A percentile compares a stretch with the other conserved stretches of the same genome.
phyloP scores from a whole-genome alignment of 2,797 vertebrate species.

The Enteromius anoplus region DNA sequence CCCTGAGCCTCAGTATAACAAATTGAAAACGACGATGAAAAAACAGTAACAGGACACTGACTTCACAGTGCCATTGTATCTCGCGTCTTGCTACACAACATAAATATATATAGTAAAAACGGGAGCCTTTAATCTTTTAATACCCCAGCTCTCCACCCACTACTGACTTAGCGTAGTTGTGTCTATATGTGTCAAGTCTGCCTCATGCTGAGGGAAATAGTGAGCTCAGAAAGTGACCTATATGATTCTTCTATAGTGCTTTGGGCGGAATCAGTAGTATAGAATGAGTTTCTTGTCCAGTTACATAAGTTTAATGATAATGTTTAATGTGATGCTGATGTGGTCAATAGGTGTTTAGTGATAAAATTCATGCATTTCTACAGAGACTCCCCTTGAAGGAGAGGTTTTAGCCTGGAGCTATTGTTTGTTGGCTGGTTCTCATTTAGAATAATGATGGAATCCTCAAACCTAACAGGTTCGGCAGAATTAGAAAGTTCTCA shows the following conservation, averaged over 20 bases:
- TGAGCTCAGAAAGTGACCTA: conserved; percentile 35
- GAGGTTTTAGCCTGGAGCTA: conserved; percentile 31
- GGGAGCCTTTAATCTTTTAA: conserved; percentile 58
- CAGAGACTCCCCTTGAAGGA: conserved; percentile 29
- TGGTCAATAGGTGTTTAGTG: not conserved
- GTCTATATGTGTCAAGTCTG: conserved; percentile 35
- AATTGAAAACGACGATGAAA: conserved; percentile 63
- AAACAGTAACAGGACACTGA: conserved; percentile 72
- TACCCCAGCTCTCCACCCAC: conserved; percentile 39
- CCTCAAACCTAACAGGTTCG: conserved; percentile 38
- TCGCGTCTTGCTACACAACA: conserved; percentile 50
- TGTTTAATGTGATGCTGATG: conserved; percentile 18
- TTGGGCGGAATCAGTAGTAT: conserved; percentile 3
- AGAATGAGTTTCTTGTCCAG: not conserved
- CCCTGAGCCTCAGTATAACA: conserved; percentile 76
- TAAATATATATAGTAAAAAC: conserved; percentile 61
- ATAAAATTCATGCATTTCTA: not conserved
- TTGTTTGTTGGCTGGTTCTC: conserved; percentile 56
- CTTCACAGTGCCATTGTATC: conserved; percentile 69
- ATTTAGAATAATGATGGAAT: conserved; percentile 57
- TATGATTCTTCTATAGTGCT: conserved; percentile 39
- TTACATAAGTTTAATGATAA: conserved; percentile 6
- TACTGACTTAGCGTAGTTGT: conserved; percentile 9
- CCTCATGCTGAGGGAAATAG: conserved; percentile 61
- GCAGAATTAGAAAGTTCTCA: conserved; percentile 22